phyloP scores from a whole-genome alignment of 2,113 vertebrate species.

The Grammomys dolichurus region DNA sequence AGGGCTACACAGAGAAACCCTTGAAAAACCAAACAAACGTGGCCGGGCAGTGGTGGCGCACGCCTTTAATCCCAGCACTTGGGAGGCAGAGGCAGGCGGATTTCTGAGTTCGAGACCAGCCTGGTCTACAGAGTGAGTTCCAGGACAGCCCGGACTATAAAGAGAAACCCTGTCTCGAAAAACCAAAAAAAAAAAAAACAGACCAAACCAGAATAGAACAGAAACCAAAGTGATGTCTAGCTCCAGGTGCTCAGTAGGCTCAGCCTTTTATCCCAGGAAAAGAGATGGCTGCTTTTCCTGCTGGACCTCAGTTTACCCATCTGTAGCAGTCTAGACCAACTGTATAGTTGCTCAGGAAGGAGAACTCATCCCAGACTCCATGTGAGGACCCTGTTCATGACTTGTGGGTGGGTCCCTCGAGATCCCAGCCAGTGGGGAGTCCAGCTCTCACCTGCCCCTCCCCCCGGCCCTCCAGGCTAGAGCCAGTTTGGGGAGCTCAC shows the following conservation, averaged over 20 bases:
- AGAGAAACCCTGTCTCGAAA: not conserved
- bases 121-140: not conserved
- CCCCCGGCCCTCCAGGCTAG: not conserved
- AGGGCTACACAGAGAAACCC: not conserved
- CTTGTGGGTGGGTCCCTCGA: not conserved
- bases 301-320: constrained; percentile 23
- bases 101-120: not conserved
- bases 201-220: not conserved
- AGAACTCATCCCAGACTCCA: not conserved
- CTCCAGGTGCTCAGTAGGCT: not conserved
- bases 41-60: too few relatives aligned
- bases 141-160: not conserved
- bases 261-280: not conserved
- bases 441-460: not conserved
- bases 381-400: not conserved
- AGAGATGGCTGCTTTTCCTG: not conserved
- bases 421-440: not conserved
- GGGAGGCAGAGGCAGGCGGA: not conserved
- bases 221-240: not conserved
- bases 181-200: not conserved
- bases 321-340: not conserved
- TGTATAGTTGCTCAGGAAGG: not conserved
- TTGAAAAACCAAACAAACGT: too few relatives aligned
- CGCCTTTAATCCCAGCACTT: not conserved
- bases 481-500: not conserved